Percentiles rank a stretch among this genome's conserved stretches.
Conservation (phyloP, 2,888 invertebrate species). For the Alcis repandata region DNA sequence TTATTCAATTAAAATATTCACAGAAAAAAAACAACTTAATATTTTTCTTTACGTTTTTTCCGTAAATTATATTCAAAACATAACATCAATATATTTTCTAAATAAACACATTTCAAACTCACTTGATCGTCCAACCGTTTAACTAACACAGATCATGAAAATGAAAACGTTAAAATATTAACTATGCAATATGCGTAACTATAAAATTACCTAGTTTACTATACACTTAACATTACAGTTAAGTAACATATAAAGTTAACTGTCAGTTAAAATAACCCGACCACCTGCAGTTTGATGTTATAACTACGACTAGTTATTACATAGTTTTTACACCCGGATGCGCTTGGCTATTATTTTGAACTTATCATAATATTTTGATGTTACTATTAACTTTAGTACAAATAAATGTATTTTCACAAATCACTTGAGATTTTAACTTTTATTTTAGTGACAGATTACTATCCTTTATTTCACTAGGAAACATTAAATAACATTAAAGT, state of each 20-base stretch:
- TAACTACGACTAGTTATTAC: slow-evolving; percentile 19
- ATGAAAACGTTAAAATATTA: not conserved
- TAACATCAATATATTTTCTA: too few relatives aligned
- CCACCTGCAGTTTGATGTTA: slow-evolving; percentile 19
- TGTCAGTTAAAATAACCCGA: slow-evolving; percentile 2
- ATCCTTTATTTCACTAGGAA: too few relatives aligned
- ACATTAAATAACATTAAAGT: too few relatives aligned
- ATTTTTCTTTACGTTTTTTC: too few relatives aligned
- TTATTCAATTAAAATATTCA: too few relatives aligned
- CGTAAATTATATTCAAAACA: too few relatives aligned
- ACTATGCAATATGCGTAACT: not conserved
- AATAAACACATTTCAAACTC: too few relatives aligned
- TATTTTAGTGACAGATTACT: too few relatives aligned
- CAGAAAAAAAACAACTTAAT: too few relatives aligned
- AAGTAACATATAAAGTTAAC: slow-evolving; percentile 9
- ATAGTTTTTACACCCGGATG: slow-evolving; percentile 15
- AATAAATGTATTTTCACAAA: too few relatives aligned
- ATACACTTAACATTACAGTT: slow-evolving; percentile 4
- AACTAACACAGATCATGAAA: not conserved
- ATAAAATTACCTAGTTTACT: slow-evolving; percentile 3
- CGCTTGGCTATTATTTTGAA: not conserved
- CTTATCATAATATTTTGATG: slow-evolving; percentile 6
- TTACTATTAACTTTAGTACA: not conserved
- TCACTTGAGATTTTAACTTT: too few relatives aligned
- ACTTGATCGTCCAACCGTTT: too few relatives aligned